phyloP scores from a whole-genome alignment of 2,797 vertebrate species.

The Myotis vivesi region DNA sequence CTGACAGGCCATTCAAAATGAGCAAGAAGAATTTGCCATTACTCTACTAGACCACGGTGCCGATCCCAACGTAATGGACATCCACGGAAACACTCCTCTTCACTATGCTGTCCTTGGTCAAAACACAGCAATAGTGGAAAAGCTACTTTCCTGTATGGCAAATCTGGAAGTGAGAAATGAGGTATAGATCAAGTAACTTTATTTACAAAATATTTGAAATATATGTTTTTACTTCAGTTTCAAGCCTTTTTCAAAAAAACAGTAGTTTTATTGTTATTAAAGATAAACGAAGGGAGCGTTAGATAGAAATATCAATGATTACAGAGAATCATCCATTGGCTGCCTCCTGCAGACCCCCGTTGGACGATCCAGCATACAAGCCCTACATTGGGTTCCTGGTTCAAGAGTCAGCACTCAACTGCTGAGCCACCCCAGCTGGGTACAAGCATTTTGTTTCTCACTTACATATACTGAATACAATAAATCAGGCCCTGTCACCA shows the following conservation, averaged over 20 bases:
- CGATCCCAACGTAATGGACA: too few relatives aligned
- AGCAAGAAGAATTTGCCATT: too few relatives aligned
- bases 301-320: too few relatives aligned
- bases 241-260: neutral
- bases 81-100: slow-evolving; percentile 89
- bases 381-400: too few relatives aligned
- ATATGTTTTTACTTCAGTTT: neutral
- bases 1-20: too few relatives aligned
- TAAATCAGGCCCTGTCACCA: neutral
- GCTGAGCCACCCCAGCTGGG: too few relatives aligned
- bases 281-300: too few relatives aligned
- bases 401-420: too few relatives aligned
- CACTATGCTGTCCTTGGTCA: slow-evolving; percentile 89
- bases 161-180: slow-evolving; percentile 88
- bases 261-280: too few relatives aligned
- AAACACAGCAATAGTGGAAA: slow-evolving; percentile 78
- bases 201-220: neutral
- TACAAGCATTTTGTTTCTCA: slow-evolving; percentile 58
- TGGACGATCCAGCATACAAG: too few relatives aligned
- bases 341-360: neutral
- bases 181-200: slow-evolving; percentile 81
- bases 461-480: neutral
- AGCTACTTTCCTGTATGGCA: slow-evolving; percentile 87
- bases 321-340: too few relatives aligned
- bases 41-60: too few relatives aligned